phyloP scores from a whole-genome alignment of 2,113 vertebrate genomes.

The Sardina pilchardus region DNA sequence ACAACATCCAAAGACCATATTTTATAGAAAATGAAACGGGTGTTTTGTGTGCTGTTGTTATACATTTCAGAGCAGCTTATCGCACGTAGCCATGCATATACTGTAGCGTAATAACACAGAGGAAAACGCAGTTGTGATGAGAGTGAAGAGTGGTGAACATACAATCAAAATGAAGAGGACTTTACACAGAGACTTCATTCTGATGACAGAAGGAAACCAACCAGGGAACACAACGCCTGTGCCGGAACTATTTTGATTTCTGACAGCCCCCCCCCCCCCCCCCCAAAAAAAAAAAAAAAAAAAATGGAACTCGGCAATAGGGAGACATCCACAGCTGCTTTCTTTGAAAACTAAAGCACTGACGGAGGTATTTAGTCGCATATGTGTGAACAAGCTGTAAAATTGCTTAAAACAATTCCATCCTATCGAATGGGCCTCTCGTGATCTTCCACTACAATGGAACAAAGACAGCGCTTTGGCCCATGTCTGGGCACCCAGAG shows the following conservation, averaged over 20 bases:
- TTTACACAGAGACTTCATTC: not conserved
- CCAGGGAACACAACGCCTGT: not conserved
- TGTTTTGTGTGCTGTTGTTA: not conserved
- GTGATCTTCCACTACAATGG: conserved; percentile 7
- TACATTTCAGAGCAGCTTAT: too few species aligned
- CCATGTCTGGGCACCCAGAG: not conserved
- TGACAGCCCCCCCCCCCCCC: too few species aligned
- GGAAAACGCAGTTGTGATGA: not conserved
- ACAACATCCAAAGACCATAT: not conserved
- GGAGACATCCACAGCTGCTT: not conserved
- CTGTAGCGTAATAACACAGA: not conserved
- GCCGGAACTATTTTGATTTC: not conserved
- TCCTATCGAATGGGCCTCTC: not conserved
- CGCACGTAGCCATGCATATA: not conserved
- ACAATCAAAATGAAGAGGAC: not conserved
- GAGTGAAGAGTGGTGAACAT: not conserved
- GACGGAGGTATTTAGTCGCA: not conserved
- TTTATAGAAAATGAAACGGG: too few species aligned
- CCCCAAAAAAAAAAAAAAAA: too few species aligned
- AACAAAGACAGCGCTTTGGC: not conserved
- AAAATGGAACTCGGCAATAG: not conserved
- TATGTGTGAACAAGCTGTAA: not conserved
- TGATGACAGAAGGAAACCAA: not conserved
- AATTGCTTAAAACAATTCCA: not conserved
- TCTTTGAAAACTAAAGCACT: not conserved